Percentiles rank a stretch among this genome's conserved stretches.
phyloP scores from a whole-genome alignment of 1,140 invertebrate species.

The Procambarus virginalis region DNA sequence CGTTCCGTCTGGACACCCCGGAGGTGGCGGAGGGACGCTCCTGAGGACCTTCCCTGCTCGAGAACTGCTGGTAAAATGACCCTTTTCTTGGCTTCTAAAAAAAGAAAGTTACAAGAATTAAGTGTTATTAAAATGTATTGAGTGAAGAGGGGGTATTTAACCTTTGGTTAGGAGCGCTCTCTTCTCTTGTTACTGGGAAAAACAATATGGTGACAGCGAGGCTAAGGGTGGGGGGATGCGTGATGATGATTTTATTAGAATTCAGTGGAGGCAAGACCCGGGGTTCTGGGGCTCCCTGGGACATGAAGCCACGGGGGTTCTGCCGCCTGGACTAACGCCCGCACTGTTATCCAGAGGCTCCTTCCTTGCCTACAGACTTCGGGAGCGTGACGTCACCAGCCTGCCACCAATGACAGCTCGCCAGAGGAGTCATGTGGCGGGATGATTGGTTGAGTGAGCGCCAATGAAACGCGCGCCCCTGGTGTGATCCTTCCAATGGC shows the following conservation, averaged over 20 bases:
- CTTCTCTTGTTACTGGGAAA: neutral
- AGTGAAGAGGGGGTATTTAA: neutral
- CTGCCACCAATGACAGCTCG: constrained; percentile 5
- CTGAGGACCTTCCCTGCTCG: too few species aligned
- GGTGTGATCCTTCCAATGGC: constrained; percentile 23
- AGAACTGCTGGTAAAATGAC: too few species aligned
- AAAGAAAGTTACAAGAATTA: too few species aligned
- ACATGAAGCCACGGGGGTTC: constrained; percentile 15
- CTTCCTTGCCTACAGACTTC: neutral
- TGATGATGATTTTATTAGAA: constrained; percentile 57
- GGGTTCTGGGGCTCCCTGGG: neutral
- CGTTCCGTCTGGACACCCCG: too few species aligned
- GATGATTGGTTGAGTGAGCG: constrained; percentile 12
- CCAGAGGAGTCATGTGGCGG: neutral
- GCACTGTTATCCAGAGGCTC: constrained; percentile 29
- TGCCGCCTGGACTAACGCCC: constrained; percentile 4
- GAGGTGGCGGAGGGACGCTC: too few species aligned
- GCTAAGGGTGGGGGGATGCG: neutral
- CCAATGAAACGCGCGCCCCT: constrained; percentile 15
- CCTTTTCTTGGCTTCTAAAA: too few species aligned
- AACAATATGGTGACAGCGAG: neutral
- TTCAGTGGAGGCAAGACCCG: constrained; percentile 7
- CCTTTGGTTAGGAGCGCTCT: neutral
- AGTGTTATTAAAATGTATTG: too few species aligned
- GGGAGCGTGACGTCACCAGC: constrained; percentile 35